phyloP scores from a whole-genome alignment of 1,140 invertebrate genomes.

The Rhyzopertha dominica region DNA sequence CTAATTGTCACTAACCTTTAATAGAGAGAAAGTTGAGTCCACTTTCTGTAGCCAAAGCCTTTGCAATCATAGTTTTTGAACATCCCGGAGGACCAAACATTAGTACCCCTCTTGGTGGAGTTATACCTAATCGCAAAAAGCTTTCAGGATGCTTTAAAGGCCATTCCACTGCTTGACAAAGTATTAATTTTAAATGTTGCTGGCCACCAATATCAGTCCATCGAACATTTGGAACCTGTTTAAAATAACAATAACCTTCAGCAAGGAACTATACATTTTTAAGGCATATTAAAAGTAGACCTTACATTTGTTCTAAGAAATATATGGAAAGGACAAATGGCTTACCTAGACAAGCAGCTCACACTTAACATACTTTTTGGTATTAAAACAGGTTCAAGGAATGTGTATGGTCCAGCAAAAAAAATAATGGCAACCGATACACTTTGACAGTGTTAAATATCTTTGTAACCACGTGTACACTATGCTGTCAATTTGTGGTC shows the following conservation, averaged over 20 bases:
- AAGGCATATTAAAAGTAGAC: too few species aligned
- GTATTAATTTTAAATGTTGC: conserved; percentile 76
- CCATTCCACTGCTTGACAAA: conserved; percentile 90
- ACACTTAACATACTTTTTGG: too few species aligned
- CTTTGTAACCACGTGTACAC: too few species aligned
- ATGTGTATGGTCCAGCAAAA: too few species aligned
- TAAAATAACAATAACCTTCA: conserved; percentile 23
- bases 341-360: too few species aligned
- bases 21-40: conserved; percentile 88
- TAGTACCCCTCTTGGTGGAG: conserved; percentile 88
- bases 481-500: too few species aligned
- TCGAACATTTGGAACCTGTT: conserved; percentile 66
- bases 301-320: too few species aligned
- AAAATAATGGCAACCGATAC: too few species aligned
- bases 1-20: conserved; percentile 68
- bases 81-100: conserved; percentile 98
- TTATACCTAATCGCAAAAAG: conserved; percentile 84
- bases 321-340: too few species aligned
- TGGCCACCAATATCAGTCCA: conserved; percentile 96
- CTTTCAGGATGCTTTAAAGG: conserved; percentile 84
- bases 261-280: too few species aligned
- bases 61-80: conserved; percentile 94
- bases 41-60: conserved; percentile 92
- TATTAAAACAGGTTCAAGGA: too few species aligned
- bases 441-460: too few species aligned